Evolutionary conservation across 2,113 vertebrate species (phyloP).

Genomic region (Lipophrys pholis): DNA sequence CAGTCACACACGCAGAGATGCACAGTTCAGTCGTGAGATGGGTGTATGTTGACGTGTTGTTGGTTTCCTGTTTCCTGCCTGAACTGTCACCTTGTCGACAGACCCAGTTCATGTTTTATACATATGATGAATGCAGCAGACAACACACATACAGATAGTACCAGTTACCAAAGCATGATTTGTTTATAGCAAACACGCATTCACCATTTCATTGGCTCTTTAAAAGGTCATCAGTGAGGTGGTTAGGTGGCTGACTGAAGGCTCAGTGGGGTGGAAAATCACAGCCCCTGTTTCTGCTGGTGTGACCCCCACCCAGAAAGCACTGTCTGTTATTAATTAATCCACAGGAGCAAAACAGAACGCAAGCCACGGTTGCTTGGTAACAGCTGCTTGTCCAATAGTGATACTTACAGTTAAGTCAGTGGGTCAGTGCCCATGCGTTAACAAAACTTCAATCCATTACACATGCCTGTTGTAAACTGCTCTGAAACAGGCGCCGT

Average conservation of each 20-base stretch:
- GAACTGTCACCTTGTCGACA: constrained; percentile 31
- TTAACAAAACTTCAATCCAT: constrained; percentile 37
- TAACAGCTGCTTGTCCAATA: constrained; percentile 35
- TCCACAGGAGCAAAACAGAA: constrained; percentile 41
- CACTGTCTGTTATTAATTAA: constrained; percentile 63
- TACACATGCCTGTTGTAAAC: constrained; percentile 53
- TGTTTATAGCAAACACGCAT: constrained; percentile 24
- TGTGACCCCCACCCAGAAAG: constrained; percentile 22
- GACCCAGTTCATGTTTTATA: constrained; percentile 10
- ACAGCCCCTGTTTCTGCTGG: constrained; percentile 18
- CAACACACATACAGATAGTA: not conserved
- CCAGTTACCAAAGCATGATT: not conserved
- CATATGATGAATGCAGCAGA: not conserved
- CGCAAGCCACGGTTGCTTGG: constrained; percentile 42
- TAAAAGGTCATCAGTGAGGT: constrained; percentile 29
- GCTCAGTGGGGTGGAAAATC: constrained; percentile 52
- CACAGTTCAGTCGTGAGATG: constrained; percentile 1
- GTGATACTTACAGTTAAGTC: constrained; percentile 19
- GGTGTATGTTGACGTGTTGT: constrained; percentile 1
- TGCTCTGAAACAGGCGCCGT: constrained; percentile 4
- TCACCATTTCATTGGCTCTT: not conserved
- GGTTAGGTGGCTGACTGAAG: constrained; percentile 28
- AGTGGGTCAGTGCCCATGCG: constrained; percentile 21
- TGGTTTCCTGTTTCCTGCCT: constrained; percentile 62
- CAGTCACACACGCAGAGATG: not conserved